Evolutionary conservation across 2,888 invertebrate genomes (phyloP), one percentile per base, ranked within the genome.

Genomic region (Aspidiotus rigidus): DNA sequence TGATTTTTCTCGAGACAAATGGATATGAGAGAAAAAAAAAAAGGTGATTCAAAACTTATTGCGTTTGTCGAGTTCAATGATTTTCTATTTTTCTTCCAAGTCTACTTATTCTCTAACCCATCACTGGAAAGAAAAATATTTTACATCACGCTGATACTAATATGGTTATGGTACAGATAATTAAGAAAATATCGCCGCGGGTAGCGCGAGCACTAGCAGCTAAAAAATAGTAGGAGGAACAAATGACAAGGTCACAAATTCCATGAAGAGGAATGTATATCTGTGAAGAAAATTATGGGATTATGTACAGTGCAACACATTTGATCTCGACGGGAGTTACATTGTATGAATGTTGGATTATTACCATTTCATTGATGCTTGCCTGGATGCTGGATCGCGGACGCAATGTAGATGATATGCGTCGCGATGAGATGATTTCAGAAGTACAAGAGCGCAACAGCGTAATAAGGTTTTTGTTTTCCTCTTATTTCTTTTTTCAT

Each of bases 151-250:
- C 67, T 67, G 67, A 67, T 60, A 67, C 44, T 67, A 60, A 67
- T 67, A 67, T 67, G 67, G 67, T 59, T 67, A 49, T 59, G 53
- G 28, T 17, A 7, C 56, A 44, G 67, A 60, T 67, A 67, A 67
- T 67, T 67, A 67, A 59, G 67, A 60, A 59, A 67, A 67, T 59
- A 57, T 67, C 67, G 8, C 67, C 59, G 67, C 67, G 60, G 59
- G 67, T 39, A 57, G 49, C 28, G 60, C 67, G 59, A 60, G 60
- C 49, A 67, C 60, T 49, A 28, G 67, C 57, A 67, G 57, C 67
- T 49, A 67, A 67, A 64, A 66, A 67, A 67, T 67, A 67, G 67
- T 67, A 67, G 67, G 67, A 67, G 67, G 67, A 67, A 67, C 60
- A 67, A 67, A 67, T 59, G 67, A 67, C 67, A 67, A 67, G 67